Conservation (phyloP, 64 coral and sea anemone genomes). For the Anthopleura sola region DNA sequence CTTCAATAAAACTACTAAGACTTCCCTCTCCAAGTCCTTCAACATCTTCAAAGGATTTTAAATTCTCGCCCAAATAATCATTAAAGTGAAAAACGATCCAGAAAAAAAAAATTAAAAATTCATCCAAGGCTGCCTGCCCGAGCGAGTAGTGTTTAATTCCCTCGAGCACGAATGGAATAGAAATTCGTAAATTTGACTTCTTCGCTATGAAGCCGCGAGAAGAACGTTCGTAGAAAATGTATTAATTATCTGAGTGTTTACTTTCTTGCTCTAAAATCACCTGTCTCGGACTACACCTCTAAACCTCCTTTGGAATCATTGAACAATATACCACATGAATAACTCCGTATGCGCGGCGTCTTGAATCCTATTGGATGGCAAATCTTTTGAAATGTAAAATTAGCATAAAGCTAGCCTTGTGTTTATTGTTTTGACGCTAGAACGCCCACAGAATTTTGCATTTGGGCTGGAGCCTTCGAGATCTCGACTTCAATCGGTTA, state of each 20-base stretch:
- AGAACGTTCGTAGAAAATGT: neutral
- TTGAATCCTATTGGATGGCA: neutral
- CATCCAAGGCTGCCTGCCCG: neutral
- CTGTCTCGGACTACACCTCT: neutral
- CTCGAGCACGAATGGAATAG: neutral
- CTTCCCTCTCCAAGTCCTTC: neutral
- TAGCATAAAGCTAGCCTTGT: slow-evolving; percentile 1
- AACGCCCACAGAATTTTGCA: slow-evolving; percentile 23
- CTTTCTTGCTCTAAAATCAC: neutral
- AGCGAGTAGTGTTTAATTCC: neutral
- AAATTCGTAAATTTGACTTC: neutral
- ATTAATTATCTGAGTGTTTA: neutral
- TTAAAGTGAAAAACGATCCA: neutral
- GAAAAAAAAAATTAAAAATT: neutral
- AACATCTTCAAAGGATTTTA: neutral
- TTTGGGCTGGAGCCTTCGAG: slow-evolving; percentile 10
- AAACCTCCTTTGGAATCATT: neutral
- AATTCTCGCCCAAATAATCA: neutral
- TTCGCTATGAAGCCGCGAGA: neutral
- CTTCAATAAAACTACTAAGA: neutral
- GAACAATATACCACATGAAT: slow-evolving; percentile 19
- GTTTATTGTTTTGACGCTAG: slow-evolving; percentile 31
- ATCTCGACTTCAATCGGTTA: neutral
- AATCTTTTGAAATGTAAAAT: neutral
- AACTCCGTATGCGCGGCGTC: neutral